These are phyloP conservation scores for Epizoanthus illoricatus DNA, from an alignment of 92 coral and sea anemone species.

Conservation along the genomic window DNA sequence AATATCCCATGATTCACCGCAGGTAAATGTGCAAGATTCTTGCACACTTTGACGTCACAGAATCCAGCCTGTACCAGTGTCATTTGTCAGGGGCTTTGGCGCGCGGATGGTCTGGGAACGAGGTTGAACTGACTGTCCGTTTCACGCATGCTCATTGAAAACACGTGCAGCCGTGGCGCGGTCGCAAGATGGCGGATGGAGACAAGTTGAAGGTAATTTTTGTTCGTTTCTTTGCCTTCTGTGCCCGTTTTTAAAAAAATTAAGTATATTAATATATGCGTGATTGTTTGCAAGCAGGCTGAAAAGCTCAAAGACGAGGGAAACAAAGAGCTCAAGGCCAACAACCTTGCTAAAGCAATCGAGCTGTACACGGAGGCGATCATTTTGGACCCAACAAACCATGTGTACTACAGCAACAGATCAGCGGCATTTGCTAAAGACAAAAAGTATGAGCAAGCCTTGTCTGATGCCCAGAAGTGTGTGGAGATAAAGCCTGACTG, in stretches of 20 bases:
- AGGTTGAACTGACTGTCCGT: too few species aligned
- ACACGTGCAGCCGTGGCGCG: constrained; percentile 15
- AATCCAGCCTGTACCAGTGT: too few species aligned
- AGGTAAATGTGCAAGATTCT: too few species aligned
- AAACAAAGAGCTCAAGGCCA: constrained; percentile 71
- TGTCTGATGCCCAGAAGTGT: constrained; percentile 86
- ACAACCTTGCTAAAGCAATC: constrained; percentile 80
- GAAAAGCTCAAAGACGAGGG: constrained; percentile 81
- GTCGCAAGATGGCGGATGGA: constrained; percentile 31
- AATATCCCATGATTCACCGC: too few species aligned
- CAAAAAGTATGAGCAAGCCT: constrained; percentile 79
- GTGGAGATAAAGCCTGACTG: constrained; percentile 92
- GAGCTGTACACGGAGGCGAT: constrained; percentile 90
- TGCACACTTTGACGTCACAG: too few species aligned
- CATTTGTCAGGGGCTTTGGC: too few species aligned
- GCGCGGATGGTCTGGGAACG: too few species aligned
- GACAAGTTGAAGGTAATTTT: constrained; percentile 30
- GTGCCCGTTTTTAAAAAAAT: background rate
- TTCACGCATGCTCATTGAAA: constrained; percentile 18
- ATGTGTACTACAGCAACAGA: constrained; percentile 94
- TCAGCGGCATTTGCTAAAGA: constrained; percentile 95
- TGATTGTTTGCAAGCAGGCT: constrained; percentile 59
- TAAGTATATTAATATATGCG: background rate
- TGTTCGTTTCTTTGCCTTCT: background rate
- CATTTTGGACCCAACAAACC: constrained; percentile 78